Evolutionary conservation across 2,797 vertebrate genomes (phyloP), one percentile per base, ranked within the genome.

Genomic region (Ceyx erithaca): DNA sequence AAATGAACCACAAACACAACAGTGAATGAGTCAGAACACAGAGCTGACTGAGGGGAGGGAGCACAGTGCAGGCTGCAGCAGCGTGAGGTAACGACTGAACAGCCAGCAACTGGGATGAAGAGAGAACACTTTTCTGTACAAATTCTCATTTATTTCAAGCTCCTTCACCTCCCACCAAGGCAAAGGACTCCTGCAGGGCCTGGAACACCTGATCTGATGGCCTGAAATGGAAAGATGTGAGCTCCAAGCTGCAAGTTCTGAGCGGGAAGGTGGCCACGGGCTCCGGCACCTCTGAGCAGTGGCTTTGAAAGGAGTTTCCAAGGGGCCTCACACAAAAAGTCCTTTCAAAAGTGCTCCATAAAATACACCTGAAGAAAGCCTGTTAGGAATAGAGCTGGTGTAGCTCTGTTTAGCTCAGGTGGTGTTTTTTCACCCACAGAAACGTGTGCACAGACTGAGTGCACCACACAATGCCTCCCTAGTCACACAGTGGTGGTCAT

Each of bases 371-470:
- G 84, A 94, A 92, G 94, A 93, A 87, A 85, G 75, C 68, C 66
- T 1, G 5, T 90, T 91, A 93, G 80, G 30, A 91, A 72, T 68
- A 87, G 72, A 33, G 41, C 62, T 0, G 3, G 31, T 37, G 69
- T 45, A 77, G 75, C 62, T 85, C 81, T 71, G 43, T 92, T 93
- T 68, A 90, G 85, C 90, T 94, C 91, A 92, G 83, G 83, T 90
- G 95, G 18, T 94, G 87, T 94, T 94, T 94, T 93, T 93, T 90
- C 94, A 92, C 85, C 45, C 81, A 76, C 77, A 93, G 92, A 79
- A 93, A 91, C 94, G 91, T 88, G 58, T 87, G 95, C 64, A 90
- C 80, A 78, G 91, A 69, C 93, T 82, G 41, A 85, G 69, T n/a
- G 31, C 69, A 52, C 75, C 68, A 7, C 73, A 93, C 95, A 93